These are phyloP conservation scores for Epizoanthus stellaris DNA, from an alignment of 92 coral and sea anemone genomes.

Conservation along the genomic window DNA sequence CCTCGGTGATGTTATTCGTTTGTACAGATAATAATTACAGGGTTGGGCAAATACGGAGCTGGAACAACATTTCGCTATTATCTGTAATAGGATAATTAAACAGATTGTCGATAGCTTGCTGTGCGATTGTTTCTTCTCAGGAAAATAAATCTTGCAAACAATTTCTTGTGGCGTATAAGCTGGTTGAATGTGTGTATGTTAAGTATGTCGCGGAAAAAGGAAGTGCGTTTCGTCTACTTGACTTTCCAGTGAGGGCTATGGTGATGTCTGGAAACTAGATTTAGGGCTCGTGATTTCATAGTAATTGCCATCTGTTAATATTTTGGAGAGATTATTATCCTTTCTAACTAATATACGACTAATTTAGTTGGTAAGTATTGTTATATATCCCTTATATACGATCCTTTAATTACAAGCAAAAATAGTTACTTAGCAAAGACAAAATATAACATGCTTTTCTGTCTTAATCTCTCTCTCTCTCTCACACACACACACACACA, in stretches of 20 bases:
- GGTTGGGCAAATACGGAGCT: conserved; percentile 21
- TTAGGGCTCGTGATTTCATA: background rate
- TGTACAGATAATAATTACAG: conserved; percentile 39
- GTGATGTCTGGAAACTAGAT: background rate
- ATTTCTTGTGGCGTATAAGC: background rate
- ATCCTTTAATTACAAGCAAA: background rate
- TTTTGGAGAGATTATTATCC: background rate
- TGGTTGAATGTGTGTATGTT: background rate
- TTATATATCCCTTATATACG: background rate
- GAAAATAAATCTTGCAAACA: background rate
- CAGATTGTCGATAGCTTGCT: conserved; percentile 29
- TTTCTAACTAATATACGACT: background rate
- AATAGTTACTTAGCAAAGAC: too few relatives aligned
- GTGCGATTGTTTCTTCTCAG: conserved; percentile 13
- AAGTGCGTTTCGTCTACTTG: conserved; percentile 8
- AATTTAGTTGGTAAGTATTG: background rate
- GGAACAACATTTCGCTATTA: conserved; percentile 17
- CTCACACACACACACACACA: too few relatives aligned
- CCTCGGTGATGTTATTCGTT: conserved; percentile 4
- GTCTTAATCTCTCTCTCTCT: too few relatives aligned
- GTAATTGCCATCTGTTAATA: conserved; percentile 11
- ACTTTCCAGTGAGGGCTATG: background rate
- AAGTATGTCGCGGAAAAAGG: background rate
- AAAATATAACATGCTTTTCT: too few relatives aligned
- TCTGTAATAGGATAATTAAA: conserved; percentile 41